Conservation (phyloP, 2,888 invertebrate genomes). For the Leistus spinibarbis region DNA sequence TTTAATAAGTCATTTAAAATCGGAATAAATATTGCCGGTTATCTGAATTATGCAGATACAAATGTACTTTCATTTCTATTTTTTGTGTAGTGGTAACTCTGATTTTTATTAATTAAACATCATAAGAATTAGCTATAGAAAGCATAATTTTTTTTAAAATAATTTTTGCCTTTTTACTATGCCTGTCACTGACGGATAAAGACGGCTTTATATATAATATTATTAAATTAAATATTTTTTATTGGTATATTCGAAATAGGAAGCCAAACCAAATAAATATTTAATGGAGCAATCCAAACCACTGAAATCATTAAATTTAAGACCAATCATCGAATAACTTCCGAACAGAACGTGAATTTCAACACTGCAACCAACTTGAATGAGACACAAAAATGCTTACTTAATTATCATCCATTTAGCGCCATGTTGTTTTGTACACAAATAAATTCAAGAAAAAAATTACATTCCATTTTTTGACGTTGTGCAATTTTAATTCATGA, state of each 20-base stretch:
- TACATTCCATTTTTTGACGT: background rate
- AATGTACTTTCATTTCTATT: background rate
- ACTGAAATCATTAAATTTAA: background rate
- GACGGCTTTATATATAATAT: too few species aligned
- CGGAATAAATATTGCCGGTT: background rate
- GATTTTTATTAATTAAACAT: too few species aligned
- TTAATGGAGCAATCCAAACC: too few species aligned
- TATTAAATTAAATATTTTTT: too few species aligned
- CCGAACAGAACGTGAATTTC: too few species aligned
- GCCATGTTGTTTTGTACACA: background rate
- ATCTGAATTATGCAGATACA: background rate
- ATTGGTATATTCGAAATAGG: too few species aligned
- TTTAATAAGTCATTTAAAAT: background rate
- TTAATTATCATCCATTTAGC: background rate
- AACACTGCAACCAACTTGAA: background rate
- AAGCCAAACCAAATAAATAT: too few species aligned
- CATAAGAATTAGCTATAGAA: too few species aligned
- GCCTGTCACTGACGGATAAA: too few species aligned
- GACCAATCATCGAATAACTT: background rate
- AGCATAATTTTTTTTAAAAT: too few species aligned
- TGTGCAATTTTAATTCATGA: background rate
- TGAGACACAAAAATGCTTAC: background rate
- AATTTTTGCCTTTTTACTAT: too few species aligned
- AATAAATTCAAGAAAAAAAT: background rate
- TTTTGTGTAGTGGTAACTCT: too few species aligned